These are phyloP conservation scores for Chaetophractus vellerosus DNA, from an alignment of 2,797 vertebrate species.

Conservation along the genomic window DNA sequence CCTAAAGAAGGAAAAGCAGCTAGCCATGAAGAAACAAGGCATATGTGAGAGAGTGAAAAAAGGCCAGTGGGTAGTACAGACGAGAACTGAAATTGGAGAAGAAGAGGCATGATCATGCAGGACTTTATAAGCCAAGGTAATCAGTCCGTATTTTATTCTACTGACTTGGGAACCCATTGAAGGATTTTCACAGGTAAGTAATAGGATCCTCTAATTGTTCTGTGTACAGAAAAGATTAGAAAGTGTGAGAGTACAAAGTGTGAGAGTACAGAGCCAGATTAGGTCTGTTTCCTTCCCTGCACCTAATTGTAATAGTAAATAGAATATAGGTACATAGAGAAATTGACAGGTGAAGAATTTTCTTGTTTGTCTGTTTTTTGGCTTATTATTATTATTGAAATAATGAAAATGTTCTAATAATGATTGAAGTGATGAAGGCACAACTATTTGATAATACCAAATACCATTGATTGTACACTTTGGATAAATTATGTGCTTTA, in stretches of 20 bases:
- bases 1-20: constrained; percentile 11
- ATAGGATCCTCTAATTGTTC: not conserved
- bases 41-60: constrained; percentile 5
- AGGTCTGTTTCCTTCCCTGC: not conserved
- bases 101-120: not conserved
- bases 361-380: too few relatives aligned
- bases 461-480: too few relatives aligned
- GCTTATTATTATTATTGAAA: too few relatives aligned
- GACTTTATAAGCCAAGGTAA: not conserved
- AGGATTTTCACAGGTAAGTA: constrained; percentile 31
- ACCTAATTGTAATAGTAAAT: not conserved
- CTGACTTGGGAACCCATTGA: not conserved
- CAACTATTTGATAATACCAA: too few relatives aligned
- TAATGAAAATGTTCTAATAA: too few relatives aligned
- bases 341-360: too few relatives aligned
- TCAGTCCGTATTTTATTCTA: not conserved
- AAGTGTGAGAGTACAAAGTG: not conserved
- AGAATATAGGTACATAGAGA: too few relatives aligned
- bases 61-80: not conserved
- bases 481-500: too few relatives aligned
- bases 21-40: not conserved
- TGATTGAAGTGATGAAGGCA: too few relatives aligned
- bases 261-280: not conserved
- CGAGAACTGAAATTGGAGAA: not conserved
- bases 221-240: not conserved